Conservation (phyloP, 2,888 invertebrate species). For the Eupsilia transversa region DNA sequence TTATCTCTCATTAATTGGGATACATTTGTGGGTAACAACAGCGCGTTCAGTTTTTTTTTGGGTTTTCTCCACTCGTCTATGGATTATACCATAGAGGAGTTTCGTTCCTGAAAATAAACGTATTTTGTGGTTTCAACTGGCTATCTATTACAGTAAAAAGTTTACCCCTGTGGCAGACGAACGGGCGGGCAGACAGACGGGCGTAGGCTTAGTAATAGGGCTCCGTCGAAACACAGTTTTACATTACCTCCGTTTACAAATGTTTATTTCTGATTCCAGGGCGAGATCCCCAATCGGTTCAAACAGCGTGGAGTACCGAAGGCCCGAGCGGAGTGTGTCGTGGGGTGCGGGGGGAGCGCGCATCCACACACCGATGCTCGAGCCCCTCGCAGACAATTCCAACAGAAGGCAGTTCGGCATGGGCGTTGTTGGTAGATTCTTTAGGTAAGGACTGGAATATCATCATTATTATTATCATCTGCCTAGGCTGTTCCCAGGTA, state of each 20-base stretch:
- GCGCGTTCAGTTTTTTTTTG: not conserved
- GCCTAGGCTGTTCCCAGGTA: not conserved
- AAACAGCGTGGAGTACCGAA: conserved; percentile 87
- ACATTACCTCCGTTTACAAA: not conserved
- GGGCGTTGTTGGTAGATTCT: conserved; percentile 95
- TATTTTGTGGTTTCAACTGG: not conserved
- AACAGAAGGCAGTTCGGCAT: conserved; percentile 96
- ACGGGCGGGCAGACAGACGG: not conserved
- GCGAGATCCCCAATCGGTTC: conserved; percentile 84
- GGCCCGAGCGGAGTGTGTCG: conserved; percentile 87
- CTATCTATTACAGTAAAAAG: not conserved
- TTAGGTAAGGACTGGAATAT: conserved; percentile 90
- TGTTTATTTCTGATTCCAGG: conserved; percentile 72
- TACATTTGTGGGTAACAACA: conserved; percentile 12
- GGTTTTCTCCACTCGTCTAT: not conserved
- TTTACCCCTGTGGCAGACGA: not conserved
- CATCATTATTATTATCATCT: not conserved
- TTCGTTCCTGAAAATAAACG: not conserved
- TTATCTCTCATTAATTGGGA: conserved; percentile 31
- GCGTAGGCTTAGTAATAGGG: not conserved
- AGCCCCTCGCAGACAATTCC: conserved; percentile 97
- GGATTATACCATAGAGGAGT: not conserved
- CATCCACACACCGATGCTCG: conserved; percentile 94
- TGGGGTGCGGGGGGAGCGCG: conserved; percentile 92
- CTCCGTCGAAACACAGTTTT: not conserved